A percentile compares a stretch with the other conserved stretches of the same genome.
Evolutionary conservation across 2,797 vertebrate genomes (phyloP).

Genomic region (Microcaecilia unicolor): DNA sequence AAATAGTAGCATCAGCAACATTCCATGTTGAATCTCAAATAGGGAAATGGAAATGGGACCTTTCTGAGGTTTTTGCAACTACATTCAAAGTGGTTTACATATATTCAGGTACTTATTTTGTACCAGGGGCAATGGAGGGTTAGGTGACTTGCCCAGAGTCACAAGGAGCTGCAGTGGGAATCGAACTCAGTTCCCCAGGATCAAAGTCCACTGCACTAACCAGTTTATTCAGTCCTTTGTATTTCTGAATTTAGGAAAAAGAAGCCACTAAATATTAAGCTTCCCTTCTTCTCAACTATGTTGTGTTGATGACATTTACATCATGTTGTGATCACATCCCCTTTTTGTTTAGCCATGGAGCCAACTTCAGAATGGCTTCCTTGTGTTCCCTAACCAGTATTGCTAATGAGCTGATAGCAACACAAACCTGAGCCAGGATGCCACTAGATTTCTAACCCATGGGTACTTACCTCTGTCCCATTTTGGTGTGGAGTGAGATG

Average conservation of each 20-base stretch:
- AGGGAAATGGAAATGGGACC: no score
- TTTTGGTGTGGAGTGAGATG: conserved; percentile 61
- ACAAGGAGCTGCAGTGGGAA: no score
- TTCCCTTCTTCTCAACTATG: conserved; percentile 28
- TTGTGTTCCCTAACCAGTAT: conserved; percentile 52
- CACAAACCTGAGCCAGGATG: conserved; percentile 45
- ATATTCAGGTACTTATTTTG: no score
- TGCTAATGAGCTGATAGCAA: conserved; percentile 54
- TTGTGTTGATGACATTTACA: conserved; percentile 46
- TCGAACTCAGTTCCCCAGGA: no score
- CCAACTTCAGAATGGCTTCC: conserved; percentile 19
- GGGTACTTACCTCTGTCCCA: conserved; percentile 44
- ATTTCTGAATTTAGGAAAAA: conserved; percentile 39
- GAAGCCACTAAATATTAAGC: conserved; percentile 31
- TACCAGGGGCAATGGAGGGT: no score
- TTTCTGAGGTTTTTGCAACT: no score
- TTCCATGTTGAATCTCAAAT: no score
- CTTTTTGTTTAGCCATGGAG: conserved; percentile 55
- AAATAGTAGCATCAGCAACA: no score
- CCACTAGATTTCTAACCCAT: conserved; percentile 35
- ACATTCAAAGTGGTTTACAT: no score
- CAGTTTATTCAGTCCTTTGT: conserved; percentile 25
- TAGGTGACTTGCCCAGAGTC: no score
- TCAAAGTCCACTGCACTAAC: no score
- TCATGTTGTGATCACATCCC: conserved; percentile 29